Conservation (phyloP, 1,140 invertebrate genomes). For the Tetraneura akinire region DNA sequence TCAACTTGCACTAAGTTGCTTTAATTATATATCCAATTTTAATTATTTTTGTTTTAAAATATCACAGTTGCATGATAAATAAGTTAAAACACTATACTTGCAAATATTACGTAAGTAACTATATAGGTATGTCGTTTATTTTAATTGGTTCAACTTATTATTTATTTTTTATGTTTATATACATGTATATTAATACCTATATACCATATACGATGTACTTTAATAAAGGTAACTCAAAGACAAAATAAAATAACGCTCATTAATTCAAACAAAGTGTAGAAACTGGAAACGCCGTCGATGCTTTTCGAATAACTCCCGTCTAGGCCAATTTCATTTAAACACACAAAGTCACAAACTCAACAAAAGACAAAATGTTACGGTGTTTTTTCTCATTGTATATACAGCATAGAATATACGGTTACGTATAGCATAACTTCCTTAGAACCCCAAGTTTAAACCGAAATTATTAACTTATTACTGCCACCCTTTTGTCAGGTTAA, state of each 20-base stretch:
- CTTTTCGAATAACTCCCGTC: background rate
- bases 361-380: background rate
- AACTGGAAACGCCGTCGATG: background rate
- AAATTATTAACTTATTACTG: constrained; percentile 46
- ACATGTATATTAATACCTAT: no score
- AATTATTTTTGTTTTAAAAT: constrained; percentile 5
- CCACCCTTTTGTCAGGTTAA: constrained; percentile 15
- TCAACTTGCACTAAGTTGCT: background rate
- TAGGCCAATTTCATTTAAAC: background rate
- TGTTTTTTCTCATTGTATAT: background rate
- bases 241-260: background rate
- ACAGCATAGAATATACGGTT: background rate
- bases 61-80: background rate
- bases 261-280: background rate
- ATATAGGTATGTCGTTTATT: background rate
- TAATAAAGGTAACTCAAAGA: background rate
- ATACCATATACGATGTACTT: no score
- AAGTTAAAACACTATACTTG: background rate
- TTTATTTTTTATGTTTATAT: background rate
- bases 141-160: constrained; percentile 20
- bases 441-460: constrained; percentile 1
- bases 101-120: no score
- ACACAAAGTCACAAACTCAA: background rate
- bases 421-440: constrained; percentile 10
- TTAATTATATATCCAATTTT: background rate